Evolutionary conservation across 2,113 vertebrate species (phyloP).

Genomic region (human (Homo sapiens)): DNA sequence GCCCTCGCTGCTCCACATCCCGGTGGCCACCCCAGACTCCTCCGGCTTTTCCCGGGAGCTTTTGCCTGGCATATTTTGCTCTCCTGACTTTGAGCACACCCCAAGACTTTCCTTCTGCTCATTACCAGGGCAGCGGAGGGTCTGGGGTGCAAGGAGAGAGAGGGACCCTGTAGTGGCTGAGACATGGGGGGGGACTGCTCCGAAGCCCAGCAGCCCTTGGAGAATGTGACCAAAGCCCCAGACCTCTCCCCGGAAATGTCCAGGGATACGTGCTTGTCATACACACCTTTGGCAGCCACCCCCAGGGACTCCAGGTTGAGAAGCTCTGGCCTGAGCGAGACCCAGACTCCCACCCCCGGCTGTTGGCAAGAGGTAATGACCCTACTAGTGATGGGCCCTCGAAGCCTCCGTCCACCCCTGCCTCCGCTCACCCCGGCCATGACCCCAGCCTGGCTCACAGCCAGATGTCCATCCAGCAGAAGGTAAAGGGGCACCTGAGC

Average conservation of each 20-base stretch:
- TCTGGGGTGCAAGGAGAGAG: neutral
- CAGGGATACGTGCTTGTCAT: fast-evolving
- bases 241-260: neutral
- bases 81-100: neutral
- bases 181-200: fast-evolving
- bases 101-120: neutral
- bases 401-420: neutral
- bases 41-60: neutral
- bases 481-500: fast-evolving
- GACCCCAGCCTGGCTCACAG: neutral
- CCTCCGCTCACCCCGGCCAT: too few species aligned
- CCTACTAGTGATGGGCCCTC: fast-evolving
- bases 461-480: fast-evolving
- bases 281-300: fast-evolving
- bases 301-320: neutral
- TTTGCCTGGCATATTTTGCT: fast-evolving
- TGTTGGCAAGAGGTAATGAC: neutral
- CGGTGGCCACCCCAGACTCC: fast-evolving
- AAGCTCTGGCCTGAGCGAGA: neutral
- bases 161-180: neutral
- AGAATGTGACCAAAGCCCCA: neutral
- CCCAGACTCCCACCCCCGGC: neutral
- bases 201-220: neutral
- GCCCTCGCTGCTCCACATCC: fast-evolving
- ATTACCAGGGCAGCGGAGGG: neutral